Evolutionary conservation across 2,797 vertebrate species (phyloP).

Genomic region (Periparus ater): DNA sequence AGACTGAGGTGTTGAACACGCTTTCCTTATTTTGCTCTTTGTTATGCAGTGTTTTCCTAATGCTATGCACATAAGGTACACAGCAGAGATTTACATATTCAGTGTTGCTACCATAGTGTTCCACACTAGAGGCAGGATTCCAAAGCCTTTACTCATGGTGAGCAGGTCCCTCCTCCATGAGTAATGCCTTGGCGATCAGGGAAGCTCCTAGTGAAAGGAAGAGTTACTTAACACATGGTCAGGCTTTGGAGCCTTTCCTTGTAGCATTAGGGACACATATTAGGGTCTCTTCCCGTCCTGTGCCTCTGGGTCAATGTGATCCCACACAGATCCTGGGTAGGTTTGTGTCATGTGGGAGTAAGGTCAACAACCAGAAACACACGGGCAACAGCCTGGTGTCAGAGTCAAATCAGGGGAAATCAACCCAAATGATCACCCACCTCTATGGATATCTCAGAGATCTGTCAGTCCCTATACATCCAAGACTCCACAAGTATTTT

Average conservation of each 20-base stretch:
- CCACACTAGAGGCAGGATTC: slow-evolving; percentile 3
- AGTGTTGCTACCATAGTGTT: not conserved
- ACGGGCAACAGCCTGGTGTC: not conserved
- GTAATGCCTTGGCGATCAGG: not conserved
- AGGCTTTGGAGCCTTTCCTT: not conserved
- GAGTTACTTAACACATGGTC: not conserved
- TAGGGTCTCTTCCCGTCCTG: not conserved
- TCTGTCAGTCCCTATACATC: not conserved
- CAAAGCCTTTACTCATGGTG: slow-evolving; percentile 19
- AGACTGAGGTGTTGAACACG: not conserved
- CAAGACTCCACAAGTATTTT: not conserved
- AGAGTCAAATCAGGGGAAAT: not conserved
- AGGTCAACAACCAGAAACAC: not conserved
- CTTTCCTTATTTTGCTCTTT: slow-evolving; percentile 2
- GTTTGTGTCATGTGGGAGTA: not conserved
- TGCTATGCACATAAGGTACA: not conserved
- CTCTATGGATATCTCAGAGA: not conserved
- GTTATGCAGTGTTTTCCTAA: not conserved
- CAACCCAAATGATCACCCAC: not conserved
- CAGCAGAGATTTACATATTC: slow-evolving; percentile 19
- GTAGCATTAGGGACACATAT: not conserved
- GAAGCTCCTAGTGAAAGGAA: slow-evolving; percentile 12
- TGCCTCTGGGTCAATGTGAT: not conserved
- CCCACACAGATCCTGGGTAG: not conserved
- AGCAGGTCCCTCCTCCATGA: not conserved